Evolutionary conservation across 1,140 invertebrate species (phyloP), one percentile per base, ranked within the genome.

Genomic region (Ladona fulva): DNA sequence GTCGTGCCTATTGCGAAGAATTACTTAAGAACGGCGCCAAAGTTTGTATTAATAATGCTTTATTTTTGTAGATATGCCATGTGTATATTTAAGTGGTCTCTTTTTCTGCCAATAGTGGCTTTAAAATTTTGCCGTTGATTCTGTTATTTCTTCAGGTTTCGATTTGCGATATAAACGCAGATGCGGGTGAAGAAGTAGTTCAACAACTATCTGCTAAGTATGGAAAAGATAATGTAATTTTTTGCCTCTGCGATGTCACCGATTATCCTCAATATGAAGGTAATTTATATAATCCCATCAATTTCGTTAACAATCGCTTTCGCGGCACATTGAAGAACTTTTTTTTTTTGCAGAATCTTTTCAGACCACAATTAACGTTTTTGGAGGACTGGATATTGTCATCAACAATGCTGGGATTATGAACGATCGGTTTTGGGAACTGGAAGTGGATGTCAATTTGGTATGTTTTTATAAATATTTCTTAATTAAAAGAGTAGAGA

Each of bases 381-480:
- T 93, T 80, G 90, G 91, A 52, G 87, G 89, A 42, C 52, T 93
- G 79, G 92, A 94, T 82, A 91, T 93, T 78, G 90, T 93, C 0
- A 88, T 92, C 74, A 92, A 93, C 80, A 92, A 92, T 85, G 92
- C 92, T 73, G 90, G 91, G 12, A 91, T 93, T 24, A 92, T 93
- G 89, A 91, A 92, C 80, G 92, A 93, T 80, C 85, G 91, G 81
- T 89, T 93, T 82, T 92, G 92, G 91, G 90, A 92, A 81, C 85
- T 92, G 0, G 91, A 92, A 86, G 90, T 93, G 12, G 91, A 93
- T 80, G 90, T 92, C 12, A 93, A 93, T 85, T 86, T 93, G 83
- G 92, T 92, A 87, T 87, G 86, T 83, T 8, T 37, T 37, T 8
- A 37, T 37, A 37, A 8, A 5, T 37, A 37, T 8, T 37, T 37